Evolutionary conservation across 2,888 invertebrate species (phyloP).

Genomic region (Andrena hattorfiana): DNA sequence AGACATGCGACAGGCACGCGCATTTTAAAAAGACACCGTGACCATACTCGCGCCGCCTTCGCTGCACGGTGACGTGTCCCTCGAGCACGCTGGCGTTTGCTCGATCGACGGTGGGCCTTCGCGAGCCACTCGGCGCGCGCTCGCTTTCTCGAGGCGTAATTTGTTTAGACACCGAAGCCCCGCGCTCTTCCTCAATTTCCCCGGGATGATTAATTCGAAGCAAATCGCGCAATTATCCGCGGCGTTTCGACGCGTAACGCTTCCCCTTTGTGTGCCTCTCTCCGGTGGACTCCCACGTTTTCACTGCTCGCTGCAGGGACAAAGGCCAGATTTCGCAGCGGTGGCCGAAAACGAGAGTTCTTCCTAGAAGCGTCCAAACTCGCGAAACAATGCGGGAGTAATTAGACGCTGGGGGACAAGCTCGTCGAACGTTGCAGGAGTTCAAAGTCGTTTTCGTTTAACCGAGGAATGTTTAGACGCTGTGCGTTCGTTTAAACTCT

Average conservation of each 20-base stretch:
- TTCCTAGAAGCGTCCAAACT: slow-evolving; percentile 3
- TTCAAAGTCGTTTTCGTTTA: slow-evolving; percentile 4
- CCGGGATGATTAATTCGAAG: slow-evolving; percentile 45
- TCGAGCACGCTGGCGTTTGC: not conserved
- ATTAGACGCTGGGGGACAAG: slow-evolving; percentile 7
- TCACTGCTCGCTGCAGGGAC: slow-evolving; percentile 69
- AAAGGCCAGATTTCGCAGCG: slow-evolving; percentile 57
- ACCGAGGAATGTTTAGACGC: not conserved
- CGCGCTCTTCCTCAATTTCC: slow-evolving; percentile 11
- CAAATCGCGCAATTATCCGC: slow-evolving; percentile 51
- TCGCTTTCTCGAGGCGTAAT: not conserved
- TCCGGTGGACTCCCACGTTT: slow-evolving; percentile 76
- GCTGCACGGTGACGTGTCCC: slow-evolving; percentile 9
- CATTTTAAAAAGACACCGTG: slow-evolving; percentile 37
- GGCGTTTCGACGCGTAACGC: slow-evolving; percentile 59
- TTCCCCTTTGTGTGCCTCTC: slow-evolving; percentile 66
- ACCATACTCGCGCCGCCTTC: slow-evolving; percentile 6
- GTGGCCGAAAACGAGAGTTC: slow-evolving; percentile 74
- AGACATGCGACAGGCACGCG: slow-evolving; percentile 28
- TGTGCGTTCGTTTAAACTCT: slow-evolving; percentile 38
- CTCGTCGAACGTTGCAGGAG: not conserved
- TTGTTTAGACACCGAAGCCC: not conserved
- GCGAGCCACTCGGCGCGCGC: not conserved
- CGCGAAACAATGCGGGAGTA: slow-evolving; percentile 46
- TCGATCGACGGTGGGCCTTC: too few species aligned